A percentile compares a stretch with the other conserved stretches of the same genome.
Conservation (phyloP, 2,113 vertebrate species). For the Anhinga anhinga region DNA sequence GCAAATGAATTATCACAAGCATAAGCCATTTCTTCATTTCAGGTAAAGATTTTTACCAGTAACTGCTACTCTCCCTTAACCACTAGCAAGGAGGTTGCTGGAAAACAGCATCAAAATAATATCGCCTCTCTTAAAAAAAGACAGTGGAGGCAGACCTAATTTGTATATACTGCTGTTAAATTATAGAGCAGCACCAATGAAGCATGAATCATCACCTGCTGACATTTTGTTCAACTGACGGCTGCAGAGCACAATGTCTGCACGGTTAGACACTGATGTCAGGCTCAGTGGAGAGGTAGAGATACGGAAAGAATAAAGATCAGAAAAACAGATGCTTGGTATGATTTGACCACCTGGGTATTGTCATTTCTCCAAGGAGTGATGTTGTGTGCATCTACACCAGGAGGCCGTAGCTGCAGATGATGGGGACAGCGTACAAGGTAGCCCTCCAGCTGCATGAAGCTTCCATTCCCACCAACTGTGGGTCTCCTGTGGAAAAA, state of each 20-base stretch:
- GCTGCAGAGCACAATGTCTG: neutral
- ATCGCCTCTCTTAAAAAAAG: neutral
- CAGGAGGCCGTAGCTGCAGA: neutral
- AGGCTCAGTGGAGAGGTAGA: neutral
- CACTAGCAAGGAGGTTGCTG: neutral
- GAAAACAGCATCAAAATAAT: neutral
- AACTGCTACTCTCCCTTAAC: neutral
- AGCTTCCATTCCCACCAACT: neutral
- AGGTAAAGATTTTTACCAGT: neutral
- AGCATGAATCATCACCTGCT: slow-evolving; percentile 15
- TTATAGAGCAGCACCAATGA: neutral
- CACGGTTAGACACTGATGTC: neutral
- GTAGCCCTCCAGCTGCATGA: neutral
- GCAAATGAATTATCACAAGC: neutral
- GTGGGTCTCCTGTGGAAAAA: neutral
- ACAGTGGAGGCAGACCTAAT: neutral
- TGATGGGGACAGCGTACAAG: fast-evolving
- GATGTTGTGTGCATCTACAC: neutral
- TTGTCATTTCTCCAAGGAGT: neutral
- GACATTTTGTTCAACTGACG: neutral
- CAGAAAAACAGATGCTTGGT: neutral
- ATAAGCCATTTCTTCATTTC: neutral
- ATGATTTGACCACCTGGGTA: neutral
- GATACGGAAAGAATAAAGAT: neutral
- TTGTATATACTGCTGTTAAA: neutral